Base-by-base conservation (phyloP, 2,888 invertebrate genomes). In the Sicus ferrugineus region DNA sequence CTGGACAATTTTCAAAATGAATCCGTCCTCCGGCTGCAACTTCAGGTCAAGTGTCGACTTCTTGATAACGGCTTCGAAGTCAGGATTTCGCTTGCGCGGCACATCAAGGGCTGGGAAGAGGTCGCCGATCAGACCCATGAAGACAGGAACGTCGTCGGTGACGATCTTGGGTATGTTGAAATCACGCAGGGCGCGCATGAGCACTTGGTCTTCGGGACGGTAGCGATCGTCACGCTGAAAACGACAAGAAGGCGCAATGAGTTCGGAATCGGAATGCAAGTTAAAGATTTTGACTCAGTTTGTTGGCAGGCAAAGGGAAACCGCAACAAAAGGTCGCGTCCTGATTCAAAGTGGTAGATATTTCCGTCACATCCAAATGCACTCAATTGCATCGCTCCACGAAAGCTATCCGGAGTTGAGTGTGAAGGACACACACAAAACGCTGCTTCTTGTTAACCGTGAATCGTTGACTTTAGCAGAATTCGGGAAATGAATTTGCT, bases 91-190 rank as follows among this genome's bases (percentile, higher is more conserved):
- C 83, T 96, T 96, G 73, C 96, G 89, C 0, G 96, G 96, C 6
- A 97, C 96, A 81, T 97, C 95, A 21, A 97, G 87, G 0, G 96
- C 93, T 0, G 97, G 97, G 86, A 97, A 97, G 72, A 97, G 86
- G 83, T 97, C 97, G 0, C 95, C 94, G 75, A 97, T 96, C 26
- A 97, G 88, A 16, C 96, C 97, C 94, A 97, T 94, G 82, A 97
- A 97, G 1, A 97, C 92, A 0, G 95, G 92, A 69, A 92, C 90
- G 81, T 97, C 97, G 78, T 97, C 96, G 0, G 96, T 94, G 9
- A 97, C 91, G 76, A 97, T 96, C 88, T 97, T 97, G 0, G 97
- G 97, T 69, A 95, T 92, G 83, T 97, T 97, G 83, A 97, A 97
- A 87, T 97, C 97, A 84, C 97, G 88, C 75, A 97, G 84, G 0